Evolutionary conservation across 1,140 invertebrate genomes (phyloP), one percentile per base, ranked within the genome.

Genomic region (Neodiprion fabricii): DNA sequence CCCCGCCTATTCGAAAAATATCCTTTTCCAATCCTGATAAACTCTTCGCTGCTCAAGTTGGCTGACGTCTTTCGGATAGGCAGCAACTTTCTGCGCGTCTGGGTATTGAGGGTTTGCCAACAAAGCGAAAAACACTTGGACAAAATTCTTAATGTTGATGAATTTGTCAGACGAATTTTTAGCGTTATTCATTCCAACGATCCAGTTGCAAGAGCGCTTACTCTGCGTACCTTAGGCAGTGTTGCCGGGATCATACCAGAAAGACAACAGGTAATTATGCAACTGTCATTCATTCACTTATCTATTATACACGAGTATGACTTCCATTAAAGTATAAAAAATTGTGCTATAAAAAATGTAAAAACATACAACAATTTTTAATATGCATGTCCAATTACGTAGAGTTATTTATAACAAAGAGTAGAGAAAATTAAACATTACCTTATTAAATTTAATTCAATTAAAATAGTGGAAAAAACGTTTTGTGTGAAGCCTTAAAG

Each of bases 151-250:
- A 99, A 97, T 87, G 95, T 99, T 9, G 97, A 99, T 83, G 97
- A 99, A 87, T 98, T 99, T 89, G 92, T 99, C 1, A 91, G 95
- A 72, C 89, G 97, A 79, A 94, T 99, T n/a, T 98, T 95, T 83
- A 95, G 95, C 85, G 98, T 99, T 1, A 96, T 97, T 82, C 96
- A 99, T 86, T 97, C 97, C 7, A 99, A 99, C 89, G 97, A 99
- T 89, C 97, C 97, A 0, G 94, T 99, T 49, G 97, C 97, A 0
- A 91, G 97, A 82, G 96, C 97, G 1, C 88, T 99, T 0, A 97
- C 97, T 0, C 85, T 99, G 17, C 91, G 96, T 79, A 97, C 96
- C 0, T 89, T 99, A 48, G 97, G 97, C 1, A 96, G 96, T 74
- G 94, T 99, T 53, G 96, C 97, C 4, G 93, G 94, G 23, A 96